phyloP scores from a whole-genome alignment of 2,797 vertebrate genomes.

The Menidia menidia region DNA sequence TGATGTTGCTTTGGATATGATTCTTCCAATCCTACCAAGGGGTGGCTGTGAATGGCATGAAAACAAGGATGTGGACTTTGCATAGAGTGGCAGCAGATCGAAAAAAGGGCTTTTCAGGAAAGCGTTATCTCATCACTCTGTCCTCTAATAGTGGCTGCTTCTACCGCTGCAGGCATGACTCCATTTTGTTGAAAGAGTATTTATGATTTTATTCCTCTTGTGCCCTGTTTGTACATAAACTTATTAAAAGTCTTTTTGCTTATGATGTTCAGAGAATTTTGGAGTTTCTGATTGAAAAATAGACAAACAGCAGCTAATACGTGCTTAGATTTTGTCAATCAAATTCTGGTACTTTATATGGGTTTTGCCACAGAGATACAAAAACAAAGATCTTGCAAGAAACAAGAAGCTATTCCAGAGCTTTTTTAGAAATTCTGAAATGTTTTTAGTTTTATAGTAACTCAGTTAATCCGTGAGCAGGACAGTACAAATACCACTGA shows the following conservation, averaged over 20 bases:
- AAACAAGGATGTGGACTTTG: conserved; percentile 30
- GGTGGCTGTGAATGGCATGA: conserved; percentile 6
- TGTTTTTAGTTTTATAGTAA: not conserved
- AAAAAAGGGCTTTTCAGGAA: conserved; percentile 26
- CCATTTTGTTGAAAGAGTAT: conserved; percentile 71
- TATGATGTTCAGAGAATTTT: conserved; percentile 76
- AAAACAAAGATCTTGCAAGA: not conserved
- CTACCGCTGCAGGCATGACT: conserved; percentile 53
- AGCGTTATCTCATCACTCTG: conserved; percentile 28
- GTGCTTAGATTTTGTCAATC: not conserved
- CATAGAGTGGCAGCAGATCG: conserved; percentile 29
- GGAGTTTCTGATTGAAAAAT: conserved; percentile 85
- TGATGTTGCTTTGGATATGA: conserved; percentile 39
- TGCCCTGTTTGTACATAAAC: conserved; percentile 82
- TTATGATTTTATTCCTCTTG: conserved; percentile 73
- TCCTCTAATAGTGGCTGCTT: conserved; percentile 43
- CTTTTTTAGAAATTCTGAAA: not conserved
- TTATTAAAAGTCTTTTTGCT: conserved; percentile 74
- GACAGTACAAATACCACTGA: not conserved
- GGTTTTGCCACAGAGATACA: not conserved
- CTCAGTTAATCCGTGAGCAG: not conserved
- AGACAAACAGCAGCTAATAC: conserved; percentile 18
- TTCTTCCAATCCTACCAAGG: conserved; percentile 18
- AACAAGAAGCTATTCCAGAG: not conserved
- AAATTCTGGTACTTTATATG: no score